Conservation (phyloP, 2,888 invertebrate species). For the Hofmannophila pseudospretella region DNA sequence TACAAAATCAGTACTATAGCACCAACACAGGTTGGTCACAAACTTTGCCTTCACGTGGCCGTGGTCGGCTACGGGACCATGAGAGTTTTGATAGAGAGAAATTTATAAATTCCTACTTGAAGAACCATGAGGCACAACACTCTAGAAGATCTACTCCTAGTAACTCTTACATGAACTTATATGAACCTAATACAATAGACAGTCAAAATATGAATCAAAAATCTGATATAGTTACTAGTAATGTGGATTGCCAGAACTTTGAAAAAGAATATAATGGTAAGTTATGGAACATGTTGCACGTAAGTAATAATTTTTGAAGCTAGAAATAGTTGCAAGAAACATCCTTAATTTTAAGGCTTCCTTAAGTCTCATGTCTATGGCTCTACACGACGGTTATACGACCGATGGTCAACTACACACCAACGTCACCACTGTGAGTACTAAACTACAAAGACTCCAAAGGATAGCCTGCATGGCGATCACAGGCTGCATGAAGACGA, state of each 20-base stretch:
- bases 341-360: no score
- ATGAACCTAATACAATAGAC: constrained; percentile 52
- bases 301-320: no score
- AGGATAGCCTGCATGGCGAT: no score
- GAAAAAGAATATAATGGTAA: constrained; percentile 50
- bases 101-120: constrained; percentile 56
- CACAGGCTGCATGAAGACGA: no score
- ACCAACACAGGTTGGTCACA: constrained; percentile 76
- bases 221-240: constrained; percentile 34
- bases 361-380: no score
- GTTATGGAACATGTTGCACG: constrained; percentile 14
- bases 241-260: constrained; percentile 40
- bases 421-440: no score
- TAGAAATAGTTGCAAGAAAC: no score
- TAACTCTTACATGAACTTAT: constrained; percentile 60
- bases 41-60: constrained; percentile 81
- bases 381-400: no score
- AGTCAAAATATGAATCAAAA: constrained; percentile 39
- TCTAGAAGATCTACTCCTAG: constrained; percentile 67
- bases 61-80: constrained; percentile 78
- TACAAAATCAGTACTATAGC: constrained; percentile 46
- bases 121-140: constrained; percentile 52
- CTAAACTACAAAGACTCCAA: no score
- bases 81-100: constrained; percentile 72
- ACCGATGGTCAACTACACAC: no score